Evolutionary conservation across 2,797 vertebrate genomes (phyloP), one percentile per base, ranked within the genome.

Genomic region (Sylvia borin): DNA sequence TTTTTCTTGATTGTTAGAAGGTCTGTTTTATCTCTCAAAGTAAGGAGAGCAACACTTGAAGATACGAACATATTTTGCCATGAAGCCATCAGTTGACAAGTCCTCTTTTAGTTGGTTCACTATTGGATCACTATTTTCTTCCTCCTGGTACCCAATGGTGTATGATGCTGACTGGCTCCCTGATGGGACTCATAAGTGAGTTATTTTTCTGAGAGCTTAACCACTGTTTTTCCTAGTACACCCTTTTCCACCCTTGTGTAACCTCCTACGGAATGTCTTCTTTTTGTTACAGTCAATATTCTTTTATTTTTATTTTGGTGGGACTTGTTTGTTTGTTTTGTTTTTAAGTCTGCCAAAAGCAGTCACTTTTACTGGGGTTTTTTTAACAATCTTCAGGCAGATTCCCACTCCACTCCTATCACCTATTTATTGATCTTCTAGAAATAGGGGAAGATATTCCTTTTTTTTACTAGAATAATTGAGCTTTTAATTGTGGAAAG

Each of bases 1-100:
- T 36, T 36, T 36, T 36, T 61, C 83, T 98, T 83, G 97, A 98
- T 93, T 98, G 97, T 61, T 96, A 96, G 43, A 97, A 98, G 88
- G 94, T 98, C 73, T 76, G 54, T 16, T 94, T 94, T 77, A 91
- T 98, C 94, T 71, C 87, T 38, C 74, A 97, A 20, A 96, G 95
- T 25, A 96, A 97, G 64, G 96, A 96, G 1, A 96, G 80, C 42
- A 96, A 96, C 2, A 55, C 95, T 75, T 96, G 97, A 38, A 97
- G 88, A 64, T 94, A 76, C 42, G 65, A 97, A 16, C 97, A 92
- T 83, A 95, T 97, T 62, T 98, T 98, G 76, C 97, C 97, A 8
- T 97, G 65, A 98, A 98, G 86, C 91, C 96, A 65, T 95, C 97
- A 25, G 96, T 76, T 7, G 79, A 97, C 24, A 96, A 97, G 38